phyloP scores from a whole-genome alignment of 2,888 invertebrate genomes.

The Zygogramma bicolorata region DNA sequence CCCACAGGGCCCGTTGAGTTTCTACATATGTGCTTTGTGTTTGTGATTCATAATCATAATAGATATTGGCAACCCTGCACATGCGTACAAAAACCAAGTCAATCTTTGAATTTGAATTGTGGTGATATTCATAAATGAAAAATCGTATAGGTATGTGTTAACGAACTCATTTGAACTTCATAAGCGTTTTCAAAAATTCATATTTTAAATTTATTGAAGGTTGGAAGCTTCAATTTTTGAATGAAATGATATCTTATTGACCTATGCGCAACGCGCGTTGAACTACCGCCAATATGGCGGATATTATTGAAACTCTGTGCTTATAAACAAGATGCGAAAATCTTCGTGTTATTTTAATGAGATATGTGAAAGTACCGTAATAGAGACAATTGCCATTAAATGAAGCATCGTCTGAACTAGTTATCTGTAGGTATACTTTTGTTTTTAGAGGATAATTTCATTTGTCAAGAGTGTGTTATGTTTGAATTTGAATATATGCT shows the following conservation, averaged over 20 bases:
- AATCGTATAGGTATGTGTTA: slow-evolving; percentile 3
- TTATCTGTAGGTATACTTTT: not conserved
- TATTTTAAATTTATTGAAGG: not conserved
- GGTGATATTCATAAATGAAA: slow-evolving; percentile 6
- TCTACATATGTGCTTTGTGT: too few species aligned
- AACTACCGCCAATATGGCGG: slow-evolving; percentile 80
- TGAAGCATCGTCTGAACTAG: slow-evolving; percentile 34
- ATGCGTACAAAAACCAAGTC: slow-evolving; percentile 28
- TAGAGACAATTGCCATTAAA: slow-evolving; percentile 35
- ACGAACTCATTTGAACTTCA: not conserved
- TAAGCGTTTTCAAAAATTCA: not conserved
- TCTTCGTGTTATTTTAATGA: slow-evolving; percentile 24
- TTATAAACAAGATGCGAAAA: slow-evolving; percentile 55
- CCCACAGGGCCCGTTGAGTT: too few species aligned
- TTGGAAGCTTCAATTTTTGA: slow-evolving; percentile 2
- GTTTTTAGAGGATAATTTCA: slow-evolving; percentile 38
- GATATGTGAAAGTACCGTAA: slow-evolving; percentile 24
- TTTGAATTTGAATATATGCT: slow-evolving; percentile 65
- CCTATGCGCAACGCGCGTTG: slow-evolving; percentile 40
- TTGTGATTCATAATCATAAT: too few species aligned
- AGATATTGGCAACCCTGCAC: slow-evolving; percentile 11
- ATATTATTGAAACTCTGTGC: slow-evolving; percentile 80
- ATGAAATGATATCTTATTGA: slow-evolving; percentile 11
- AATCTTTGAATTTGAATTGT: slow-evolving; percentile 37
- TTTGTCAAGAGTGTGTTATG: slow-evolving; percentile 54